A percentile compares a stretch with the other conserved stretches of the same genome.
These are phyloP conservation scores for Diuraphis noxia DNA, from an alignment of 1,140 invertebrate genomes.

Conservation along the genomic window DNA sequence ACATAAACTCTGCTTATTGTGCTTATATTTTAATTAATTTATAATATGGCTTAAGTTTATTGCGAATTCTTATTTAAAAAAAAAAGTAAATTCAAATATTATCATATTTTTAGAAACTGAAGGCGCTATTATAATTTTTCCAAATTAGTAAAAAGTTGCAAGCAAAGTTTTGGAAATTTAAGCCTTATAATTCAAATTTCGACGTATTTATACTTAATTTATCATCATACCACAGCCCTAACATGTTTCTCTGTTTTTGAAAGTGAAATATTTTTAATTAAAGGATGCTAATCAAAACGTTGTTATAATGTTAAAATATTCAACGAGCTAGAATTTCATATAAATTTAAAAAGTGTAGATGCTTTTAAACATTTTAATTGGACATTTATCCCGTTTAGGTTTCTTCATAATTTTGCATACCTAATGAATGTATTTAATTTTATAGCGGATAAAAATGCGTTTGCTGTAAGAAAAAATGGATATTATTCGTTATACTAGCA, in stretches of 20 bases:
- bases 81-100: background rate
- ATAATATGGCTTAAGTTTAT: background rate
- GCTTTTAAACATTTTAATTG: constrained; percentile 2
- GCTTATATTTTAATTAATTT: background rate
- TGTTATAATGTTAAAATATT: constrained; percentile 27
- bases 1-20: no score
- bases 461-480: background rate
- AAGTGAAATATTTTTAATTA: constrained; percentile 12
- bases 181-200: background rate
- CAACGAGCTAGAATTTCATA: constrained; percentile 2
- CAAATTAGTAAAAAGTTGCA: background rate
- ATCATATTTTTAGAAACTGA: background rate
- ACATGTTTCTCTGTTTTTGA: background rate
- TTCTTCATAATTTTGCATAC: background rate
- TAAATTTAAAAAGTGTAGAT: background rate
- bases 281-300: background rate
- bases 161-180: background rate
- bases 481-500: background rate
- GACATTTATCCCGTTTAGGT: background rate
- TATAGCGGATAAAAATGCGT: background rate
- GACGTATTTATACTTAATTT: background rate
- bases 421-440: background rate
- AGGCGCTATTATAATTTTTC: background rate
- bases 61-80: background rate
- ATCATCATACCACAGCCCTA: background rate